Evolutionary conservation across 2,888 invertebrate species (phyloP).

Genomic region (Ametastegia equiseti): DNA sequence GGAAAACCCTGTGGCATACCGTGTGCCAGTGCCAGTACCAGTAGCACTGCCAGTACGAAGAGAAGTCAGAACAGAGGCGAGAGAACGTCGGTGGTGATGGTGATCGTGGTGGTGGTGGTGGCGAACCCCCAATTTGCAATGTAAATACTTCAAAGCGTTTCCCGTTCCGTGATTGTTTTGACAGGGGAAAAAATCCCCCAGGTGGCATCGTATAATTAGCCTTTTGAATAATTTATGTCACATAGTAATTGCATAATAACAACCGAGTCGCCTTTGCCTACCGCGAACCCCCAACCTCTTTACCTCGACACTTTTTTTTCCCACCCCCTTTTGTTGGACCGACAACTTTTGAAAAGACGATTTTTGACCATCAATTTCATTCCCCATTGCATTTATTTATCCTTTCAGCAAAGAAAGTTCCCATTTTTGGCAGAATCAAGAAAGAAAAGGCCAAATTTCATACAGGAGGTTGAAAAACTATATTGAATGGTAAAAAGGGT

Average conservation of each 20-base stretch:
- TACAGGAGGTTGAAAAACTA: background rate
- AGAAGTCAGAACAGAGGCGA: constrained; percentile 40
- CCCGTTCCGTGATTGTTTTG: constrained; percentile 47
- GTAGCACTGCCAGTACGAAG: background rate
- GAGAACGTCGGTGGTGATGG: no score
- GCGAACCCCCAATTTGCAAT: constrained; percentile 32
- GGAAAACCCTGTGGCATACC: no score
- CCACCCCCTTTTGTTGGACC: no score
- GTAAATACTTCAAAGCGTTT: constrained; percentile 51
- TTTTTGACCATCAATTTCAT: background rate
- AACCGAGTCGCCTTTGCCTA: background rate
- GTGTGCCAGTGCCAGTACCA: background rate
- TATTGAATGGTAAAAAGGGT: background rate
- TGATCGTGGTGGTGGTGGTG: no score
- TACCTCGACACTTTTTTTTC: no score
- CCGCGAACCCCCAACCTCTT: no score
- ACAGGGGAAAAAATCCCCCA: constrained; percentile 21
- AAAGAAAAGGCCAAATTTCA: background rate
- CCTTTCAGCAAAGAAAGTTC: background rate
- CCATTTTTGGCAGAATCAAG: background rate
- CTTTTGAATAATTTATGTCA: constrained; percentile 45
- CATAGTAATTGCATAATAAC: constrained; percentile 31
- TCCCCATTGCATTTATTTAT: background rate
- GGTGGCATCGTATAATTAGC: constrained; percentile 42
- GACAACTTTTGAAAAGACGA: no score